A percentile compares a stretch with the other conserved stretches of the same genome.
These are phyloP conservation scores for Noctilio leporinus DNA, from an alignment of 2,113 vertebrate species.

Conservation along the genomic window DNA sequence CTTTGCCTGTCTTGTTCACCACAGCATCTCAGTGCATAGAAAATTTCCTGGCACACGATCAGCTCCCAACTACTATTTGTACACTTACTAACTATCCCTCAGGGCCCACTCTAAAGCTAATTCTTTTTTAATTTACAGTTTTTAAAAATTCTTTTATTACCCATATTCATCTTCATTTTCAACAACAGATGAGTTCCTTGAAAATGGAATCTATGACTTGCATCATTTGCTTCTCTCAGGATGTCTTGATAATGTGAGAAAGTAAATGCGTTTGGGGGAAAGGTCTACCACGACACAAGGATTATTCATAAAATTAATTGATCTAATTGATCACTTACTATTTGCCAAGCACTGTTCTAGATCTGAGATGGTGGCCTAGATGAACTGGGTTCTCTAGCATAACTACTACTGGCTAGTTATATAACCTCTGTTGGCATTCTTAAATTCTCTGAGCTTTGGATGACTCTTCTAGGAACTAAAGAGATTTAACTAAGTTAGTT, in stretches of 20 bases:
- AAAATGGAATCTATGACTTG: not conserved
- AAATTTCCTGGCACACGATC: not conserved
- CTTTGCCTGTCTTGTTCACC: not conserved
- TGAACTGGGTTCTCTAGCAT: not conserved
- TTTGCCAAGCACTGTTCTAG: not conserved
- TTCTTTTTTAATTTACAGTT: not conserved
- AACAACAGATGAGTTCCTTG: not conserved
- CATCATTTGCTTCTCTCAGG: not conserved
- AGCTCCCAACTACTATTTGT: not conserved
- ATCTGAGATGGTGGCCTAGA: not conserved
- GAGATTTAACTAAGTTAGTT: not conserved
- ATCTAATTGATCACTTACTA: not conserved
- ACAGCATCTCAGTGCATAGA: not conserved
- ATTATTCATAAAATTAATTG: not conserved
- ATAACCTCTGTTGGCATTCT: not conserved
- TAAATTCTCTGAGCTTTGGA: not conserved
- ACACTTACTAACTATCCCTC: not conserved
- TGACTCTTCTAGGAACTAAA: not conserved
- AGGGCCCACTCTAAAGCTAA: not conserved
- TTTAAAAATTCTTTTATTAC: not conserved
- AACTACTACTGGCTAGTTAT: not conserved
- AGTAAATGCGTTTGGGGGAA: not conserved
- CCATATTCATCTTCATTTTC: conserved; percentile 20
- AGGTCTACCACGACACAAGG: not conserved
- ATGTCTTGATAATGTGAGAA: not conserved